phyloP scores from a whole-genome alignment of 2,797 vertebrate genomes.

The Buphagus erythrorhynchus region DNA sequence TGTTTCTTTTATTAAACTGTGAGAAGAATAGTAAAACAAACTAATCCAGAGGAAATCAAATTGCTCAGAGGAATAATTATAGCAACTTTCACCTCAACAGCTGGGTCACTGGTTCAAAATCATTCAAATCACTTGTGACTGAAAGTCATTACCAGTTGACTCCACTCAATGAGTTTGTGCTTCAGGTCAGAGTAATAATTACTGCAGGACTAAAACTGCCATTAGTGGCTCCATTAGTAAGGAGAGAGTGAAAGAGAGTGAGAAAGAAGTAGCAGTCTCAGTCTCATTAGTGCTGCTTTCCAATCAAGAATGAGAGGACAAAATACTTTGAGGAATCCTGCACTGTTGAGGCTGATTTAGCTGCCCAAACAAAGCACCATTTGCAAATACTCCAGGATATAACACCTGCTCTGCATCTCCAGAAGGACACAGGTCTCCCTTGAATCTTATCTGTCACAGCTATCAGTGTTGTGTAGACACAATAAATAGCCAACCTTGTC shows the following conservation, averaged over 20 bases:
- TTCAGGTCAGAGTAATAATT: constrained; percentile 61
- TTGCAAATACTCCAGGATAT: background rate
- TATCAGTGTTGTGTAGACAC: background rate
- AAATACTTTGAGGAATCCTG: background rate
- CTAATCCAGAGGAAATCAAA: constrained; percentile 19
- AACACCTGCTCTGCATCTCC: background rate
- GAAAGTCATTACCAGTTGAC: constrained; percentile 66
- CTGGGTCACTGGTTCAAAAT: constrained; percentile 51
- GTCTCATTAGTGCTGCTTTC: background rate
- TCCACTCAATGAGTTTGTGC: constrained; percentile 42
- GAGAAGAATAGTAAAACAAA: constrained; percentile 33
- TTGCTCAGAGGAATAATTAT: constrained; percentile 50
- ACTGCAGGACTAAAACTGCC: constrained; percentile 8
- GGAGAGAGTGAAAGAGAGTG: background rate
- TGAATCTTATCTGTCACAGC: background rate
- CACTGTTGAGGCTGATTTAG: background rate
- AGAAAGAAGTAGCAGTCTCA: background rate
- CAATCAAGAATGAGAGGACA: background rate
- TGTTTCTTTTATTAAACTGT: background rate
- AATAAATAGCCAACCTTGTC: accelerated
- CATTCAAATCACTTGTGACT: constrained; percentile 51
- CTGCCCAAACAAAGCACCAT: background rate
- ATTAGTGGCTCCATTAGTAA: constrained; percentile 24
- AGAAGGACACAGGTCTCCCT: background rate
- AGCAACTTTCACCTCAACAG: constrained; percentile 13